Base-by-base conservation (phyloP, 2,888 invertebrate genomes). In the Eumerus sabulonum region DNA sequence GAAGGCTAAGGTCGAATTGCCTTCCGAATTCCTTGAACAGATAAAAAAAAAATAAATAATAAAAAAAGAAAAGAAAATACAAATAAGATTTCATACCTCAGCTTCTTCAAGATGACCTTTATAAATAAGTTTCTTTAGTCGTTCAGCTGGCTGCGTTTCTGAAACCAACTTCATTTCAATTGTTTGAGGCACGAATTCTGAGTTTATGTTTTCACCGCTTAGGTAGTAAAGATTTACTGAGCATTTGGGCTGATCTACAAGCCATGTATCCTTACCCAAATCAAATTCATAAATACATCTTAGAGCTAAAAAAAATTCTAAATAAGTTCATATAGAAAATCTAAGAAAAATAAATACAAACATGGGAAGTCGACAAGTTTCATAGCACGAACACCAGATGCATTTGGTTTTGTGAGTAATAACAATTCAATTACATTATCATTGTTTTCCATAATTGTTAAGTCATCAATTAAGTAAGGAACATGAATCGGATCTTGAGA, bases 101-200 rank as follows among this genome's bases (percentile, higher is more conserved):
- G 89, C 89, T 70, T 89, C 88, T 56, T 88, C 86, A 11, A 89
- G 82, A 51, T 86, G 86, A 2, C 88, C 88, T 47, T 87, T 87
- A n/a, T 85, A 84, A 56, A 89, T 86, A 0, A 89, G 83, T 82
- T 89, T 89, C 36, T 87, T 87, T 5, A 88, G 85, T 2, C 89
- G 85, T 82, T 89, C 86, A 48, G 84, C 84, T 0, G 89, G 89
- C 82, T 88, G 86, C 0, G 88, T 88, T 83, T 89, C 89, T 0
- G 87, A 86, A 0, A 89, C 85, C 27, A 86, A 82, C 82, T 86
- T 85, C 86, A 89, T 87, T 84, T 87, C 87, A 64, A 89, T 85
- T 68, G 85, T 84, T 13, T 86, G 84, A 0, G 87, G 86, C 2
- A 85, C 56, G 18, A 83, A 82, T 1, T 81, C 62, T 0, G 53